Percentiles rank a stretch among this genome's conserved stretches.
phyloP scores from a whole-genome alignment of 2,113 vertebrate species.

The Plectropomus leopardus region DNA sequence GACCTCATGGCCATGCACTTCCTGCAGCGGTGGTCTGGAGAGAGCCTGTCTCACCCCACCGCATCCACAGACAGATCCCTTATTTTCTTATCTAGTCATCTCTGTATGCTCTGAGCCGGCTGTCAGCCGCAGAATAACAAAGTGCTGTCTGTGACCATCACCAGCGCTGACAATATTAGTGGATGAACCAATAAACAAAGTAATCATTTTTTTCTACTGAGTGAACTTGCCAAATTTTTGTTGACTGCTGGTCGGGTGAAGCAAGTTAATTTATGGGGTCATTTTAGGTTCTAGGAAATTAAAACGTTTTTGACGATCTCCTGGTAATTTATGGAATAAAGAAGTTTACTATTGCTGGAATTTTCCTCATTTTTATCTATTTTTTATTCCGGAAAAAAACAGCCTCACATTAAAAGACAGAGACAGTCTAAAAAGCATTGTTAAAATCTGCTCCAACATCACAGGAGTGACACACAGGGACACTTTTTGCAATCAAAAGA shows the following conservation, averaged over 20 bases:
- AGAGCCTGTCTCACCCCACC: conserved; percentile 39
- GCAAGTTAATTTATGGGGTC: not conserved
- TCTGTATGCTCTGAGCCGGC: conserved; percentile 33
- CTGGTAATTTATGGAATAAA: not conserved
- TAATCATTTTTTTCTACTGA: not conserved
- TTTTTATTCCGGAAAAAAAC: not conserved
- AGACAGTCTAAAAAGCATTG: too few relatives aligned
- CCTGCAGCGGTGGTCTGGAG: conserved; percentile 61
- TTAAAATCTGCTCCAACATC: too few relatives aligned
- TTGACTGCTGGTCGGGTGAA: not conserved
- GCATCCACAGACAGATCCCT: conserved; percentile 52
- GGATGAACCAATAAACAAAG: not conserved
- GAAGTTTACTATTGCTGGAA: too few relatives aligned
- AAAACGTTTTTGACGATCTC: not conserved
- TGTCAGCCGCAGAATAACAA: conserved; percentile 1
- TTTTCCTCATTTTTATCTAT: not conserved
- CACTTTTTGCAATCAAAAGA: too few relatives aligned
- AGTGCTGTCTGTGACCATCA: not conserved
- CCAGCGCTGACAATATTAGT: not conserved
- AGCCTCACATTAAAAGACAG: too few relatives aligned
- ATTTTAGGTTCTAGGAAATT: not conserved
- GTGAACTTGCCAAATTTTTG: not conserved
- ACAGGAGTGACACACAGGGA: too few relatives aligned
- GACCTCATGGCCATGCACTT: conserved; percentile 77
- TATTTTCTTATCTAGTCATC: conserved; percentile 64